phyloP scores from a whole-genome alignment of 1,140 invertebrate species.

The Drosophila equinoxialis region DNA sequence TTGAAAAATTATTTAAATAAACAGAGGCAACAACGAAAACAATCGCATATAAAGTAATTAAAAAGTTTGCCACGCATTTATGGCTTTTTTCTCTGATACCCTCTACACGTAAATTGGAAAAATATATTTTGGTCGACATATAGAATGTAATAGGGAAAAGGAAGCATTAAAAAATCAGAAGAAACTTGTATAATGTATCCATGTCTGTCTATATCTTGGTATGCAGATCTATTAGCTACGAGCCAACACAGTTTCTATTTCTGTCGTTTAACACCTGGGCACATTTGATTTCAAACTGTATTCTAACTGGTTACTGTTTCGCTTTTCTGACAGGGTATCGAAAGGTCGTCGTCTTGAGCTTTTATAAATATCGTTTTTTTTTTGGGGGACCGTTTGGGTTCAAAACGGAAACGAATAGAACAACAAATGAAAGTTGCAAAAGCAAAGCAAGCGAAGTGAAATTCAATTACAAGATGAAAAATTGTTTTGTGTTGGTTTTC shows the following conservation, averaged over 20 bases:
- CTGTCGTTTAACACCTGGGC: no score
- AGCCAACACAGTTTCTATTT: no score
- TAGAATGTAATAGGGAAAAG: no score
- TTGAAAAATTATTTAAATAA: conserved; percentile 72
- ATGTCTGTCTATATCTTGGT: no score
- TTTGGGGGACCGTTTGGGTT: conserved; percentile 12
- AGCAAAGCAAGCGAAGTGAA: conserved; percentile 45
- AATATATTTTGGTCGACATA: background rate
- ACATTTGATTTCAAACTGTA: no score
- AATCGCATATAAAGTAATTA: conserved; percentile 75
- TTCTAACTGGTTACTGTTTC: no score
- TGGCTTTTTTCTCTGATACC: conserved; percentile 45
- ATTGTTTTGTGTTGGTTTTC: conserved; percentile 21
- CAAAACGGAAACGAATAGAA: conserved; percentile 26
- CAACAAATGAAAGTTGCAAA: conserved; percentile 40
- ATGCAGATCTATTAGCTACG: no score
- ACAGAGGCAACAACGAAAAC: conserved; percentile 44
- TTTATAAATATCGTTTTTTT: conserved; percentile 30
- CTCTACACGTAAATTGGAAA: background rate
- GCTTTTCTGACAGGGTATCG: background rate
- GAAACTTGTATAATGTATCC: no score
- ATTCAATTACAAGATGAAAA: conserved; percentile 62
- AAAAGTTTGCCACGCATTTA: conserved; percentile 76
- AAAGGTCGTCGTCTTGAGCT: conserved; percentile 18
- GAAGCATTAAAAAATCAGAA: no score